These are phyloP conservation scores for Elmis aenea DNA, from an alignment of 2,888 invertebrate genomes.

Conservation along the genomic window DNA sequence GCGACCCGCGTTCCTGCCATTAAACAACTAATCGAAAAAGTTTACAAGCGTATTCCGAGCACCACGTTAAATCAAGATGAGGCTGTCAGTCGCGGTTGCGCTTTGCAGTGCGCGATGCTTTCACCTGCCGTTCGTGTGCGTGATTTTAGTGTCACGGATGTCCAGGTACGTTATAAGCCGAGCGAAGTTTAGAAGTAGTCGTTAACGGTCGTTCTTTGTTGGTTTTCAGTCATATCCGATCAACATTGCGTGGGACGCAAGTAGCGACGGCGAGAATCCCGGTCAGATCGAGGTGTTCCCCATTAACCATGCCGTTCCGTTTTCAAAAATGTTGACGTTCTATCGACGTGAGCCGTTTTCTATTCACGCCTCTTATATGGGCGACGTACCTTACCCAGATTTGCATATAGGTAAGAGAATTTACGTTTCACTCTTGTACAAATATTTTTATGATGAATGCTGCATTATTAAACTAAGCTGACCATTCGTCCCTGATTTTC, in stretches of 20 bases:
- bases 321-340: conserved; percentile 91
- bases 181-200: conserved; percentile 1
- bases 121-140: conserved; percentile 96
- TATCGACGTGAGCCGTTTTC: conserved; percentile 84
- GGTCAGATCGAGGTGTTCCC: conserved; percentile 92
- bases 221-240: conserved; percentile 67
- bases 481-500: no score
- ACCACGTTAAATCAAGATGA: conserved; percentile 98
- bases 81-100: conserved; percentile 94
- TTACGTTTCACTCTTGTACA: no score
- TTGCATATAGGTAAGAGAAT: conserved; percentile 66
- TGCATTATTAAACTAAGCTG: no score
- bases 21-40: conserved; percentile 81
- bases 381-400: conserved; percentile 70
- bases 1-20: conserved; percentile 91
- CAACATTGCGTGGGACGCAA: conserved; percentile 72
- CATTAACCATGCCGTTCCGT: conserved; percentile 84
- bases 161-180: conserved; percentile 55
- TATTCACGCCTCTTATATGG: conserved; percentile 78
- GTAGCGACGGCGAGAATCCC: conserved; percentile 53
- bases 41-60: conserved; percentile 79
- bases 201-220: conserved; percentile 1
- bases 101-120: conserved; percentile 93
- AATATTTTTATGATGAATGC: no score
- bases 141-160: conserved; percentile 91